A percentile compares a stretch with the other conserved stretches of the same genome.
These are phyloP conservation scores for Schizopygopsis malacanthus DNA, from an alignment of 2,797 vertebrate genomes.

Conservation along the genomic window DNA sequence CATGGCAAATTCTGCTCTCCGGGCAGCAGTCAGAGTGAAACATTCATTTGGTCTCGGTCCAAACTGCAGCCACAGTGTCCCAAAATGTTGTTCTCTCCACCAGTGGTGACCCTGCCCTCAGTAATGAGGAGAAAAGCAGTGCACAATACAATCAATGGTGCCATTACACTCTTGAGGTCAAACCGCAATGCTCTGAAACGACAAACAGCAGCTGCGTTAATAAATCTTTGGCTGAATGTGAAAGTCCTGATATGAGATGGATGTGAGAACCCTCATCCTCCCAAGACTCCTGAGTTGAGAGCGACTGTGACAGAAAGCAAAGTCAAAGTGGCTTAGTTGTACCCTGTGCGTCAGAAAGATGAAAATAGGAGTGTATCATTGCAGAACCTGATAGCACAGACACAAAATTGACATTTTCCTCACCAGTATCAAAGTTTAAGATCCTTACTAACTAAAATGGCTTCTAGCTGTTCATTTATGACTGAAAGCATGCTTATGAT, in stretches of 20 bases:
- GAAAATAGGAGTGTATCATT: slow-evolving; percentile 9
- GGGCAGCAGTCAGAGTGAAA: slow-evolving; percentile 30
- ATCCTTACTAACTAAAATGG: not conserved
- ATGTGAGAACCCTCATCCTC: slow-evolving; percentile 29
- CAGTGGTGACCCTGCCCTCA: not conserved
- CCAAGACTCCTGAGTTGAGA: slow-evolving; percentile 53
- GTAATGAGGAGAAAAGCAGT: slow-evolving; percentile 43
- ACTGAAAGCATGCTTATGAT: not conserved
- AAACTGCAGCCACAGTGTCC: slow-evolving; percentile 41
- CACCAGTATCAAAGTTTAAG: not conserved
- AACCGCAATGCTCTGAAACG: slow-evolving; percentile 20
- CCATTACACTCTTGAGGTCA: slow-evolving; percentile 41
- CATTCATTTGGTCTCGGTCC: slow-evolving; percentile 50
- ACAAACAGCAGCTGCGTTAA: slow-evolving; percentile 21
- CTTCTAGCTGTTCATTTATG: not conserved
- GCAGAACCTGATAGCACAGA: slow-evolving; percentile 13
- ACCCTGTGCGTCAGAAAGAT: slow-evolving; percentile 33
- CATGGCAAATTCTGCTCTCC: slow-evolving; percentile 13
- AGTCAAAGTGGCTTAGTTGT: slow-evolving; percentile 38
- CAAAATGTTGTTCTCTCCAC: not conserved
- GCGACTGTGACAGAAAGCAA: slow-evolving; percentile 24
- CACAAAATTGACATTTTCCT: slow-evolving; percentile 18
- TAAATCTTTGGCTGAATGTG: slow-evolving; percentile 59
- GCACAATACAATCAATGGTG: slow-evolving; percentile 60
- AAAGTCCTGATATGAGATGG: slow-evolving; percentile 34